Evolutionary conservation across 2,797 vertebrate species (phyloP), one percentile per base, ranked within the genome.

Genomic region (Thunnus albacares): DNA sequence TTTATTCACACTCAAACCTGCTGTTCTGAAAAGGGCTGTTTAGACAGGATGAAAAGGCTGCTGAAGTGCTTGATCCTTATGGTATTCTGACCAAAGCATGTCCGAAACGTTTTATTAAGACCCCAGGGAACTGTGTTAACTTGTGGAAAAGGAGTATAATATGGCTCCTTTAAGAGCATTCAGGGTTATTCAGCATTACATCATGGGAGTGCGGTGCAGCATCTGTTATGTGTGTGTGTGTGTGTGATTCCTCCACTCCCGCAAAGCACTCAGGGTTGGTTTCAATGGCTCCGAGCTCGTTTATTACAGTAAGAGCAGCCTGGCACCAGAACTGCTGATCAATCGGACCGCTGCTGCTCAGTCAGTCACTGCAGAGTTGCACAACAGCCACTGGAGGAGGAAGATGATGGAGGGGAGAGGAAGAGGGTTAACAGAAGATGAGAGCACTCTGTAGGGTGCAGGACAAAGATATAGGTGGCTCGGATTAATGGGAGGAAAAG

Each of bases 311-410:
- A 82, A 90, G 79, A 90, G 84, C 80, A 89, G 84, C 77, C 86
- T 91, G 87, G 93, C 89, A 92, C 63, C 71, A 87, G 83, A 93
- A 92, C 64, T 90, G 91, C 93, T 94, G 93, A 94, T 93, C 82
- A 86, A 88, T 88, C 5, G 43, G 66, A 65, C 70, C 45, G 56
- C 70, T 56, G 71, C 79, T 77, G 63, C 80, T 82, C 70, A 53
- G 76, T 81, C 89, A 81, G 82, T 84, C 85, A 87, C 91, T 88
- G 92, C 92, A 72, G 88, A 87, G 83, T 81, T 93, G 89, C 87
- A 85, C 84, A 90, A 86, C 82, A 80, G 66, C 82, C 57, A 76
- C 78, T 67, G 72, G 73, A 75, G 47, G 64, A 74, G 15, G 58
- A 56, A 8, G 60, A 80, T 13, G 77, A 33, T 17, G 22, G 33